Conservation (phyloP, 2,888 invertebrate genomes). For the Pseudococcus longispinus region DNA sequence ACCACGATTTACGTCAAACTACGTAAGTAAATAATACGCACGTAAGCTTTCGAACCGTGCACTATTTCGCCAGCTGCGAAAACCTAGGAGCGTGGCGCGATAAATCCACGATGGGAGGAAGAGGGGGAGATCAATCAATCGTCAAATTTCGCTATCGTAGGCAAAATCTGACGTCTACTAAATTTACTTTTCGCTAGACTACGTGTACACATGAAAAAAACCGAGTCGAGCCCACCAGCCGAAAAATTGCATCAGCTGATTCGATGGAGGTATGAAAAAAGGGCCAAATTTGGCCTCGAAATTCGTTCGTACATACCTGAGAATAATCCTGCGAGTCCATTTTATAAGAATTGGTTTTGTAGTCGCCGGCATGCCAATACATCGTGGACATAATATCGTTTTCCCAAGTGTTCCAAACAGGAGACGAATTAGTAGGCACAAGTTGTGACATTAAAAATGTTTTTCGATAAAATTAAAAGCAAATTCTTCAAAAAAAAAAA, state of each 20-base stretch:
- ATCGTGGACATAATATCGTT: slow-evolving; percentile 10
- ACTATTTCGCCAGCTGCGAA: not conserved
- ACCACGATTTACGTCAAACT: not conserved
- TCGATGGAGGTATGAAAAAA: too few relatives aligned
- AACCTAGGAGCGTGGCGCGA: not conserved
- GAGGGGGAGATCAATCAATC: not conserved
- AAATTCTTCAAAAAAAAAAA: not conserved
- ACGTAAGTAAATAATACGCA: not conserved
- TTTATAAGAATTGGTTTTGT: not conserved
- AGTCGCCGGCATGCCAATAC: not conserved
- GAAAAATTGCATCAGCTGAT: not conserved
- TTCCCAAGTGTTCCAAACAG: not conserved
- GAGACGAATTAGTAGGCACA: not conserved
- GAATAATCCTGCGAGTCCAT: not conserved
- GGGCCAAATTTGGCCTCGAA: not conserved
- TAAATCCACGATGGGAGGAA: not conserved
- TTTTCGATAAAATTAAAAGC: not conserved
- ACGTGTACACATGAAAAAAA: not conserved
- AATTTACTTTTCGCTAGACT: not conserved
- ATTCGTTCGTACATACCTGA: not conserved
- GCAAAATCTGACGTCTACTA: not conserved
- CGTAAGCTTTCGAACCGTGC: not conserved
- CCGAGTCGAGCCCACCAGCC: not conserved
- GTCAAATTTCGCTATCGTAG: not conserved
- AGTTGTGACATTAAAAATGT: slow-evolving; percentile 28